These are phyloP conservation scores for Elgonia sp. DNA, from an alignment of 2,888 invertebrate genomes.

Conservation along the genomic window DNA sequence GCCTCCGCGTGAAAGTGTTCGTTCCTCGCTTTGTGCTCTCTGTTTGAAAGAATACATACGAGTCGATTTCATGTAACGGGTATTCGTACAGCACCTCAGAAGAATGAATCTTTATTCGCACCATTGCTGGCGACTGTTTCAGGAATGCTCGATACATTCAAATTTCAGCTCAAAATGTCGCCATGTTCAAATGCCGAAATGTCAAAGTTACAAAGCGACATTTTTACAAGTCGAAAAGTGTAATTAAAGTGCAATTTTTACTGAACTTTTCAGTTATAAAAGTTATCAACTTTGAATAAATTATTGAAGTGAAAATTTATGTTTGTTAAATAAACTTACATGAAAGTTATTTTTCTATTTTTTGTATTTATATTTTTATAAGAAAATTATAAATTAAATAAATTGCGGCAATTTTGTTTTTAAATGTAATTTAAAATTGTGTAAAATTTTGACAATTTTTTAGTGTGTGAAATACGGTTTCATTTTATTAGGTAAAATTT, in stretches of 20 bases:
- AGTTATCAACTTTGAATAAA: background rate
- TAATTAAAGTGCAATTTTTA: background rate
- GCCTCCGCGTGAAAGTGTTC: slow-evolving; percentile 85
- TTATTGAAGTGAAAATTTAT: background rate
- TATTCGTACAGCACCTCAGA: slow-evolving; percentile 69
- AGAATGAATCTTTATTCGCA: slow-evolving; percentile 67
- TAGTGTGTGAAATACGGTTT: background rate
- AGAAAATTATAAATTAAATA: no score
- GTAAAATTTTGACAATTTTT: no score
- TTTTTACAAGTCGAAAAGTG: slow-evolving; percentile 7
- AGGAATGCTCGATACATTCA: slow-evolving; percentile 49
- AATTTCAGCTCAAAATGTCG: slow-evolving; percentile 51
- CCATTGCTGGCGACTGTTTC: slow-evolving; percentile 43
- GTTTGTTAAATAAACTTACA: background rate
- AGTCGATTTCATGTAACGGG: slow-evolving; percentile 81
- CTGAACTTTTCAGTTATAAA: slow-evolving; percentile 1
- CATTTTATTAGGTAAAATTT: background rate
- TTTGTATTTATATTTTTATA: no score
- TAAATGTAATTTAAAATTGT: no score
- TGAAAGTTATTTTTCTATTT: background rate
- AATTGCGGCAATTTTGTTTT: no score
- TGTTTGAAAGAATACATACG: slow-evolving; percentile 78
- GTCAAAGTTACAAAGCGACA: slow-evolving; percentile 40
- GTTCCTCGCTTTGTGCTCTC: slow-evolving; percentile 80
- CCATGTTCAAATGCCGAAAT: slow-evolving; percentile 51